Evolutionary conservation across 2,113 vertebrate genomes (phyloP), one percentile per base, ranked within the genome.

Genomic region (Phodopus roborovskii): DNA sequence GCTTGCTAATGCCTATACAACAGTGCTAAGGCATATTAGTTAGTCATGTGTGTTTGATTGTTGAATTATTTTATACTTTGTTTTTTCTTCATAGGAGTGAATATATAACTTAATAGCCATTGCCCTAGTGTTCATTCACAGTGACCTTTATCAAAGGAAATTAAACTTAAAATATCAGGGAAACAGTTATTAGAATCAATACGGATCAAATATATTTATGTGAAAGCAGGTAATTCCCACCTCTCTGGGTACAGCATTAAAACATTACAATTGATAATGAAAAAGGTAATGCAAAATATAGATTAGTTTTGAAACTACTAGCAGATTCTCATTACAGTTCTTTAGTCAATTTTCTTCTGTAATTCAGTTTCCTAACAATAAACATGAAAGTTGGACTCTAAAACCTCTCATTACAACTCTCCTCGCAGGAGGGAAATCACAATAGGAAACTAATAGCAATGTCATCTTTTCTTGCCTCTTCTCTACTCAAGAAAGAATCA

Each of bases 291-390:
- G 86, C 50, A 96, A 92, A 94, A 85, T 71, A 62, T 64, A 96
- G 74, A 79, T 39, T 68, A 93, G 5, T 68, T 90, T 75, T 93
- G 60, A 92, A 93, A 42, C 22, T 81, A 90, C 77, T 97, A 94
- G 94, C 45, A 88, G 85, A 92, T 81, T 95, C 83, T 92, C 2
- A 56, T 93, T 88, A 91, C 81, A 92, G 81, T 93, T 84, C 39
- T 73, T 92, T 95, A 97, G 95, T 96, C 36, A 92, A 74, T 93
- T 95, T 95, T 73, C 92, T 85, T 39, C 19, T 95, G 19, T 95
- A 96, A 95, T 92, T 94, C 89, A 64, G 53, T 86, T 97, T 96
- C 89, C 70, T 53, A 90, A 56, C 16, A 75, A 60, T 36, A 92
- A 70, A 95, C 93, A 93, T 90, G 28, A 97, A 95, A 92, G 71